Evolutionary conservation across 1,140 invertebrate species (phyloP).

Genomic region (Nephotettix cincticeps): DNA sequence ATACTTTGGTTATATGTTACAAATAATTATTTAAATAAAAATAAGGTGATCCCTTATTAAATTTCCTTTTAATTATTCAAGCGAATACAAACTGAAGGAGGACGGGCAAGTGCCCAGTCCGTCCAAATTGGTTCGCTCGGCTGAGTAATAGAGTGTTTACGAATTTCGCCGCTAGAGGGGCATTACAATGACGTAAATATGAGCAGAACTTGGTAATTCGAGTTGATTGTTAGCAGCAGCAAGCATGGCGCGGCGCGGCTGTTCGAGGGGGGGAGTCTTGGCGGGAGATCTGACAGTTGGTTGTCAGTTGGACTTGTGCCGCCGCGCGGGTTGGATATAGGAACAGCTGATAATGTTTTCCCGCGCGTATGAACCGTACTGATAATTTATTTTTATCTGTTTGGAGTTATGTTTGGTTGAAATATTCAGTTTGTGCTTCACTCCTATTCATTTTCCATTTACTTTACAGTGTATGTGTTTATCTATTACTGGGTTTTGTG

Average conservation of each 20-base stretch:
- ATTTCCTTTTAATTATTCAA: too few relatives aligned
- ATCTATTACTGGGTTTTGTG: too few relatives aligned
- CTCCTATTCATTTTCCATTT: neutral
- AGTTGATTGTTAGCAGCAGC: neutral
- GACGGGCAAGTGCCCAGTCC: too few relatives aligned
- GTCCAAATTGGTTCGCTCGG: neutral
- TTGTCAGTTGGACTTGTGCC: neutral
- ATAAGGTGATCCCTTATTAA: too few relatives aligned
- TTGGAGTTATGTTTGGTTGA: neutral
- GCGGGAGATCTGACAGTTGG: neutral
- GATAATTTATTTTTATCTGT: conserved; percentile 1
- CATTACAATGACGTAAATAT: conserved; percentile 1
- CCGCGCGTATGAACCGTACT: neutral
- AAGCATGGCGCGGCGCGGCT: neutral
- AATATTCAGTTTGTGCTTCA: neutral
- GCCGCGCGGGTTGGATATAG: conserved; percentile 4
- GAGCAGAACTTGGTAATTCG: neutral
- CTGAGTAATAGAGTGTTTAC: neutral
- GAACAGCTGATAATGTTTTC: conserved; percentile 5
- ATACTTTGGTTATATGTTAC: too few relatives aligned
- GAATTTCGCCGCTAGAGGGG: neutral
- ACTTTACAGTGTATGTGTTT: neutral
- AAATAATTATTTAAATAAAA: too few relatives aligned
- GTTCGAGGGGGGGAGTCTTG: neutral
- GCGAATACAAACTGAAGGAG: too few relatives aligned